Base-by-base conservation (phyloP, 2,113 vertebrate species). In the Semnornis frantzii region DNA sequence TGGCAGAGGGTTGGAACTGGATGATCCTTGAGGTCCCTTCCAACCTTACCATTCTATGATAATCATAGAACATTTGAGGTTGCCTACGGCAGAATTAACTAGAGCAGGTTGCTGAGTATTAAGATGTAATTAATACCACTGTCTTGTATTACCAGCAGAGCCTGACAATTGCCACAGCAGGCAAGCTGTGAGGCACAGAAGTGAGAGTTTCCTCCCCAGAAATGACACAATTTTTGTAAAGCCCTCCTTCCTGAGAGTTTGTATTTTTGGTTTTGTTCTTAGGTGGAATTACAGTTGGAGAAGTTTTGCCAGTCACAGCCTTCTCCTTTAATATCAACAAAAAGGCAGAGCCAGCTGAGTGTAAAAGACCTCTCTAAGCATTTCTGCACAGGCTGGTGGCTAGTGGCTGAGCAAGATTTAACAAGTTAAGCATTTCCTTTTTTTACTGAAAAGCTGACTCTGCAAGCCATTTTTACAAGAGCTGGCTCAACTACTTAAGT, bases 401-500 rank as follows among this genome's bases (percentile, higher is more conserved):
- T 63, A 84, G 60, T 39, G 90, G 55, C 44, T 87, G 82, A 94
- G 85, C 68, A 90, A 93, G 85, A 94, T 90, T 93, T 90, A 94
- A 93, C 88, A 92, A 94, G 95, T 93, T 92, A 94, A 93, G 94
- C 79, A 90, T 82, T 93, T 90, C 72, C n/a, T 92, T 90, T 80
- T 92, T 87, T 79, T 39, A 48, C 69, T 59, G 94, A 70, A 94
- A 93, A 93, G 91, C 93, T 92, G 93, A 94, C 70, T 70, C 69
- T 27, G 62, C 80, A 70, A 0, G 1, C 27, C 46, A 46, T 58
- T 90, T 94, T 70, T 44, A 90, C 46, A 70, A 74, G 65, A 66
- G 72, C 69, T 83, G 42, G 17, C 48, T 80, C 39, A 92, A 85
- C 23, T 93, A 90, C 72, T 93, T 75, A 70, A 88, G 83, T 70